Percentiles rank a stretch among this genome's conserved stretches.
Conservation (phyloP, 2,797 vertebrate genomes). For the Bradypodion pumilum region DNA sequence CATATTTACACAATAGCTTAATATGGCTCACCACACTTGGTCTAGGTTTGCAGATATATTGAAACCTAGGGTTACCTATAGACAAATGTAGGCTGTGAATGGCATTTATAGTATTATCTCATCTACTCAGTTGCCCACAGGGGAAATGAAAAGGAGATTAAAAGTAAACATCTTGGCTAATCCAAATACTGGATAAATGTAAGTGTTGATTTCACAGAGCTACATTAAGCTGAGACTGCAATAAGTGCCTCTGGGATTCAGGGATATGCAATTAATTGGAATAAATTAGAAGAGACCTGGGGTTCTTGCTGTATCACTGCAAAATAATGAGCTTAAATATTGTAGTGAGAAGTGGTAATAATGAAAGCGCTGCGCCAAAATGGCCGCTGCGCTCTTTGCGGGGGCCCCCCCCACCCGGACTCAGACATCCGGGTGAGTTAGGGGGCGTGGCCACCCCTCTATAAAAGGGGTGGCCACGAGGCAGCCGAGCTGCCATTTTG, state of each 20-base stretch:
- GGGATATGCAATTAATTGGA: background rate
- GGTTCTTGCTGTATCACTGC: background rate
- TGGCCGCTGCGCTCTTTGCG: too few relatives aligned
- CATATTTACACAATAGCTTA: background rate
- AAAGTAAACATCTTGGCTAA: conserved; percentile 7
- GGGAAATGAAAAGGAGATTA: background rate
- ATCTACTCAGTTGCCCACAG: background rate
- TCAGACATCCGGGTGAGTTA: too few relatives aligned
- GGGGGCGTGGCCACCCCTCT: too few relatives aligned
- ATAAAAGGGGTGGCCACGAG: too few relatives aligned
- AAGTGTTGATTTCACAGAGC: background rate
- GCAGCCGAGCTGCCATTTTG: too few relatives aligned
- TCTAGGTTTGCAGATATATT: background rate
- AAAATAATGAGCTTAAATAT: background rate
- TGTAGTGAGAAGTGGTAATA: too few relatives aligned
- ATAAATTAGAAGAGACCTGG: background rate
- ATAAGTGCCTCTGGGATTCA: background rate
- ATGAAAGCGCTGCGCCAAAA: too few relatives aligned
- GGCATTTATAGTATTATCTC: conserved; percentile 3
- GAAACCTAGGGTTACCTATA: background rate
- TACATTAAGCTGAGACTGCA: background rate
- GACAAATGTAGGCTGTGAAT: background rate
- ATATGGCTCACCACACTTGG: background rate
- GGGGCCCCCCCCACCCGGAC: too few relatives aligned
- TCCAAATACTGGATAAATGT: background rate